phyloP scores from a whole-genome alignment of 64 coral and sea anemone species.

The Dendronephthya gigantea region DNA sequence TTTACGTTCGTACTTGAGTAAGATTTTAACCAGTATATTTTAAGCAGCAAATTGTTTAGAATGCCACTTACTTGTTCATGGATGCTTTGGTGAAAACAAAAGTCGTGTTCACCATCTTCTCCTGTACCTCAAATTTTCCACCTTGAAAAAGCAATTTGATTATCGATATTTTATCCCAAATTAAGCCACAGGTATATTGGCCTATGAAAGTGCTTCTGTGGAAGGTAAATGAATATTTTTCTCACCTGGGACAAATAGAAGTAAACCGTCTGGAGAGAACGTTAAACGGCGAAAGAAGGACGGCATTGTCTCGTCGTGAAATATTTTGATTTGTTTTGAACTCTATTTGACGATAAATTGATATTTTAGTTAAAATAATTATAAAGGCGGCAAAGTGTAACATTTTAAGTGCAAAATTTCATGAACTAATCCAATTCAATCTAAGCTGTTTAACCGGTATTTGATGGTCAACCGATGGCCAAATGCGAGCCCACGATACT shows the following conservation, averaged over 20 bases:
- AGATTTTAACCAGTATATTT: too few species aligned
- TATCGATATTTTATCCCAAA: not conserved
- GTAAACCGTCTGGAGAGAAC: conserved; percentile 85
- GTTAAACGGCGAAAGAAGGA: conserved; percentile 81
- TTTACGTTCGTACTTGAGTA: too few species aligned
- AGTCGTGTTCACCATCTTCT: conserved; percentile 67
- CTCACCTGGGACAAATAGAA: conserved; percentile 79
- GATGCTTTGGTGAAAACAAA: conserved; percentile 89
- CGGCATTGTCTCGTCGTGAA: conserved; percentile 87
- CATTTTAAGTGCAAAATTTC: too few species aligned
- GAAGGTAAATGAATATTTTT: too few species aligned
- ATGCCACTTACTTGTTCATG: conserved; percentile 80
- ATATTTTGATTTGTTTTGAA: conserved; percentile 66
- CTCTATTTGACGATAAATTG: not conserved
- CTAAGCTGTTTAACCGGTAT: too few species aligned
- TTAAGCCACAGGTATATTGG: too few species aligned
- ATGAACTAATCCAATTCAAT: too few species aligned
- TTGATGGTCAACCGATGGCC: too few species aligned
- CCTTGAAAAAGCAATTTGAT: conserved; percentile 20
- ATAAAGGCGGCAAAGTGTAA: too few species aligned
- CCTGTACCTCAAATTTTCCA: conserved; percentile 58
- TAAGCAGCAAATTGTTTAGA: not conserved
- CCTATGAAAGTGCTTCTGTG: too few species aligned
- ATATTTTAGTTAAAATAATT: too few species aligned
- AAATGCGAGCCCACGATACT: too few species aligned